phyloP scores from a whole-genome alignment of 2,113 vertebrate genomes.

The Varanus salvator region DNA sequence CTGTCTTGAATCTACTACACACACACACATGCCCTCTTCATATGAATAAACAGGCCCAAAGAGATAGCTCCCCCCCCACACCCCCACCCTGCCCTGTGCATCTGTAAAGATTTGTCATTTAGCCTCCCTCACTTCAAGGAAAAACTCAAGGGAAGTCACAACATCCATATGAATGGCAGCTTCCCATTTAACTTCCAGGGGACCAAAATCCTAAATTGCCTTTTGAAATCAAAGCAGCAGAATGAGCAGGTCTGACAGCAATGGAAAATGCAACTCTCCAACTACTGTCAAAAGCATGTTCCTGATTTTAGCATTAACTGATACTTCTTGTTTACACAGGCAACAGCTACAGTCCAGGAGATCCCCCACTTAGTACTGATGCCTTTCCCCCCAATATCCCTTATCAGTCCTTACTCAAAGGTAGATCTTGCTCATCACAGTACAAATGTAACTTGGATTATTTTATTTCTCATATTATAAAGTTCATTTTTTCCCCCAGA shows the following conservation, averaged over 20 bases:
- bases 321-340: not conserved
- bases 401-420: not conserved
- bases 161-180: not conserved
- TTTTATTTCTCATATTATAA: not conserved
- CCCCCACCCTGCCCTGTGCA: too few relatives aligned
- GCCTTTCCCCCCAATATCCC: not conserved
- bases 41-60: not conserved
- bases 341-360: not conserved
- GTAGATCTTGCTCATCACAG: not conserved
- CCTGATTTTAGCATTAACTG: too few relatives aligned
- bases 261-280: not conserved
- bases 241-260: not conserved
- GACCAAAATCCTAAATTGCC: not conserved
- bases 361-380: not conserved
- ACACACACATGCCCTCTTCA: not conserved
- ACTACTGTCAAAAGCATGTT: not conserved
- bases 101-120: not conserved
- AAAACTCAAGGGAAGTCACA: not conserved
- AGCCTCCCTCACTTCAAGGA: not conserved
- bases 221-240: not conserved
- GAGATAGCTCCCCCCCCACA: not conserved
- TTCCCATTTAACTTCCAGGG: too few relatives aligned
- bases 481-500: not conserved
- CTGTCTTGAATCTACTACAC: not conserved
- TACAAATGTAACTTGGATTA: not conserved